Evolutionary conservation across 2,113 vertebrate species (phyloP).

Genomic region (Oophaga pumilio): DNA sequence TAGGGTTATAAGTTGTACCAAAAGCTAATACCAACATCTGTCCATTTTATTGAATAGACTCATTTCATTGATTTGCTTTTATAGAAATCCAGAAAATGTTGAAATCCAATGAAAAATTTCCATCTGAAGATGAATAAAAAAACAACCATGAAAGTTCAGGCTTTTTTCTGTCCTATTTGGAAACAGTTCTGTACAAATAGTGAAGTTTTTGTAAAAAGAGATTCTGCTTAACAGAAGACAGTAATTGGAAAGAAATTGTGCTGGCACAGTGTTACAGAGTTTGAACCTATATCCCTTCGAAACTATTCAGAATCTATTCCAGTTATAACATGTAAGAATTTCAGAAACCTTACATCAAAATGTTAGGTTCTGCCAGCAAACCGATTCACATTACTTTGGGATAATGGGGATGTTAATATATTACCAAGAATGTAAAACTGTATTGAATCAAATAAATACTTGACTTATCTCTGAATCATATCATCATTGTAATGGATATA

Average conservation of each 20-base stretch:
- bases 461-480: neutral
- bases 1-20: neutral
- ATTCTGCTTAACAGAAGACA: slow-evolving; percentile 23
- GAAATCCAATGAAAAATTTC: neutral
- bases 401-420: neutral
- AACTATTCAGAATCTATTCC: slow-evolving; percentile 19
- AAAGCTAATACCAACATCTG: neutral
- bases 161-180: neutral
- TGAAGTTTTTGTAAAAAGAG: slow-evolving; percentile 12
- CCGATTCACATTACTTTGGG: neutral
- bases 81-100: neutral
- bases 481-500: neutral
- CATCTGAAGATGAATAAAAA: neutral
- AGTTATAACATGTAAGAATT: slow-evolving; percentile 32
- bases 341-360: slow-evolving; percentile 40
- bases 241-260: slow-evolving; percentile 49
- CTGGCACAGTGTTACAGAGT: slow-evolving; percentile 6
- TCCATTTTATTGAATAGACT: neutral
- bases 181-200: neutral
- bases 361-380: slow-evolving; percentile 1
- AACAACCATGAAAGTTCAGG: neutral
- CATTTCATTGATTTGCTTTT: neutral
- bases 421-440: neutral
- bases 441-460: neutral
- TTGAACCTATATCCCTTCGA: slow-evolving; percentile 40